Percentiles rank a stretch among this genome's conserved stretches.
Conservation (phyloP, 2,113 vertebrate species). For the Phalacrocorax pelagicus region DNA sequence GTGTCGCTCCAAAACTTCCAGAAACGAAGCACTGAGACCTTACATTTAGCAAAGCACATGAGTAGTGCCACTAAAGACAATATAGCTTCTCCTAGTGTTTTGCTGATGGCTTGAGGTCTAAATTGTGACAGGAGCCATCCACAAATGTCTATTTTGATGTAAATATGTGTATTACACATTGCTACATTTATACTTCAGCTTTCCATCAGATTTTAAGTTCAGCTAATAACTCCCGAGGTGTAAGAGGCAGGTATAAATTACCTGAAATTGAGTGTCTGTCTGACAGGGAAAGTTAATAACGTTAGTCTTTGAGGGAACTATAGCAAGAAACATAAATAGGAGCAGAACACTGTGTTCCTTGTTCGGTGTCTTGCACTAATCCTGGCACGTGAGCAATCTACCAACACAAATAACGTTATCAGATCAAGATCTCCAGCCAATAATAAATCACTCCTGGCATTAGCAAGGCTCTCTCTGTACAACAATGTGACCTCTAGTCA, state of each 20-base stretch:
- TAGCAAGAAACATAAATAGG: conserved; percentile 62
- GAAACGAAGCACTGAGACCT: neutral
- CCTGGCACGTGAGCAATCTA: conserved; percentile 5
- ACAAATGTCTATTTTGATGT: neutral
- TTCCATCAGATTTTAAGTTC: neutral
- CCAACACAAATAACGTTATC: conserved; percentile 56
- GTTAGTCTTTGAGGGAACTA: conserved; percentile 32
- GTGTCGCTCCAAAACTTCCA: neutral
- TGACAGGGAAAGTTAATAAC: conserved; percentile 40
- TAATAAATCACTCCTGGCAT: conserved; percentile 15
- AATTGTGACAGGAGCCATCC: neutral
- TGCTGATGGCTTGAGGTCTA: neutral
- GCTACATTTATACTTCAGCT: neutral
- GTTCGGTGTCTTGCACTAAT: neutral
- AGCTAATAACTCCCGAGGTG: neutral
- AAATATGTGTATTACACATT: neutral
- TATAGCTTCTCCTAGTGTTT: neutral
- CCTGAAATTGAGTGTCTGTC: neutral
- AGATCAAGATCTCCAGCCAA: conserved; percentile 8
- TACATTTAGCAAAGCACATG: accelerated
- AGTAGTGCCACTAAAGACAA: neutral
- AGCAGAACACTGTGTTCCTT: conserved; percentile 64
- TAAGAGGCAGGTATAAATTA: neutral
- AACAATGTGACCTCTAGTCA: neutral
- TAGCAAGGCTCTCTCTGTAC: neutral